Evolutionary conservation across 2,113 vertebrate species (phyloP).

Genomic region (Mus pahari): DNA sequence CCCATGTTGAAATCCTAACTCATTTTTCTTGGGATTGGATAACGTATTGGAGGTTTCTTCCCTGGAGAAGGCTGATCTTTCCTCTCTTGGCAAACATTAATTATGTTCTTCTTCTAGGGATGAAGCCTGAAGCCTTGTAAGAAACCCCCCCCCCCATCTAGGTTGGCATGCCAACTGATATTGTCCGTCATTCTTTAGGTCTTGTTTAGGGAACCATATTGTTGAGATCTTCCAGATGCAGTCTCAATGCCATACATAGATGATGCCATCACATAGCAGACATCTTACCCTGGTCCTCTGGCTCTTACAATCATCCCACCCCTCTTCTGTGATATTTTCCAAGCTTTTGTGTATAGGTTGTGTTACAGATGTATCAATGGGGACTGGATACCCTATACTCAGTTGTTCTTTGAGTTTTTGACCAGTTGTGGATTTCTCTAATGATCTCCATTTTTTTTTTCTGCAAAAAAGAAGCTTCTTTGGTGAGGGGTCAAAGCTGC

Average conservation of each 20-base stretch:
- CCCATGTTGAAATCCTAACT: not conserved
- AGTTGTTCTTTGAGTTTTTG: not conserved
- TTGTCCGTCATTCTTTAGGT: not conserved
- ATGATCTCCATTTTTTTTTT: not conserved
- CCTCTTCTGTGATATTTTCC: not conserved
- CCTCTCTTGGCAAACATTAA: not conserved
- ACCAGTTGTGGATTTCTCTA: not conserved
- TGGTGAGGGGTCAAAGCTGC: not conserved
- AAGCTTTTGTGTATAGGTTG: not conserved
- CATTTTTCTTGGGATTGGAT: not conserved
- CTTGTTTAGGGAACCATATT: not conserved
- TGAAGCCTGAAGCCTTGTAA: not conserved
- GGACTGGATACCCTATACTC: not conserved
- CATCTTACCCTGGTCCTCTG: not conserved
- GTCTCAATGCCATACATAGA: not conserved
- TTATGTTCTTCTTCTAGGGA: not conserved
- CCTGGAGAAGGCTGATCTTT: not conserved
- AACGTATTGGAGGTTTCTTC: not conserved
- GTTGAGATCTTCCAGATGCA: not conserved
- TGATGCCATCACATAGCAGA: not conserved
- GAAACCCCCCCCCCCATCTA: too few species aligned
- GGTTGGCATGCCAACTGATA: not conserved
- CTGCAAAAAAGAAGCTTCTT: not conserved
- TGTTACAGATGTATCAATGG: not conserved
- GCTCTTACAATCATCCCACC: not conserved